Evolutionary conservation across 2,888 invertebrate genomes (phyloP), one percentile per base, ranked within the genome.

Genomic region (Eremobia ochroleuca): DNA sequence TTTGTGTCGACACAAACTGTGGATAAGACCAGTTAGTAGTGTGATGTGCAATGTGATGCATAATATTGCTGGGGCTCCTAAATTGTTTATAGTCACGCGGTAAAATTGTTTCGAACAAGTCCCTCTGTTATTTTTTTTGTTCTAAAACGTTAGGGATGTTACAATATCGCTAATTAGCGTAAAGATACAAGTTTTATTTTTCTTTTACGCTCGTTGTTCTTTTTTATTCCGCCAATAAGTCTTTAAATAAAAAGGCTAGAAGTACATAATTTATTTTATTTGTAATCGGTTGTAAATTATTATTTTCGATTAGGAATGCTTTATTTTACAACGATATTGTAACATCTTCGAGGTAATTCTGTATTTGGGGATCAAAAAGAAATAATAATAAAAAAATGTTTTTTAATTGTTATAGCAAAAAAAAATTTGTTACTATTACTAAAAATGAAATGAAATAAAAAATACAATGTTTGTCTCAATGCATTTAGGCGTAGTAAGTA

Each of bases 341-440:
- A 81, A 64, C 85, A 76, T 73, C 67, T 61, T 21, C 8, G 61
- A 78, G 77, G 72, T 46, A 37, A 62, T 81, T 86, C 76, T 85
- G 85, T 87, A 82, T 85, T 86, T 86, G 86, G 79, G 55, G 62
- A 69, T 43, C 34, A 61, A 66, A 65, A 46, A 64, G 15, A 46
- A 61, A 75, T 34, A 52, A 4, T 18, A 0, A 77, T 31, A 65
- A 37, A 52, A 59, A 8, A n/a, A n/a, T n/a, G n/a, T n/a, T n/a
- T n/a, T n/a, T n/a, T n/a, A n/a, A n/a, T n/a, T n/a, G n/a, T n/a
- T n/a, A 43, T 25, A 66, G n/a, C 18, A 52, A 66, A 43, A 67
- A 31, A n/a, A 55, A 8, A 55, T 37, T 71, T 55, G 6, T 69
- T 52, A 11, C 1, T 52, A 6, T 25, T 31, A n/a, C n/a, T 55